A percentile compares a stretch with the other conserved stretches of the same genome.
Conservation (phyloP, 2,888 invertebrate genomes). For the Lycaena phlaeas region DNA sequence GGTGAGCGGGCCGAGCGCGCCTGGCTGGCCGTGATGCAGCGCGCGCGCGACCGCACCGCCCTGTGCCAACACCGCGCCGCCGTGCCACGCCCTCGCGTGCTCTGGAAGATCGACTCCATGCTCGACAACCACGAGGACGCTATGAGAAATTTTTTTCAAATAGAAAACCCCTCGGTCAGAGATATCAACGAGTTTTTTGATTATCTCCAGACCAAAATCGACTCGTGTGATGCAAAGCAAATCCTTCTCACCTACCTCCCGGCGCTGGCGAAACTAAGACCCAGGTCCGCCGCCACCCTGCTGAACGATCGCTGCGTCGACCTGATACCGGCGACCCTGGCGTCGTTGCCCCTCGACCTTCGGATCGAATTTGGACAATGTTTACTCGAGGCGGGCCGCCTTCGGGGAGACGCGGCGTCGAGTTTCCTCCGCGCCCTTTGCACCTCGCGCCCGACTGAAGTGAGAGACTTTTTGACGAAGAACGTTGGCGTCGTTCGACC, state of each 20-base stretch:
- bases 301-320: constrained; percentile 32
- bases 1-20: constrained; percentile 51
- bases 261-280: constrained; percentile 36
- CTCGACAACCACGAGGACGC: constrained; percentile 32
- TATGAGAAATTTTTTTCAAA: constrained; percentile 38
- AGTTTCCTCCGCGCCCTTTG: constrained; percentile 44
- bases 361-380: constrained; percentile 38
- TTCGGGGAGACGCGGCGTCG: constrained; percentile 39
- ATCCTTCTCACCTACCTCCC: constrained; percentile 26
- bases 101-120: constrained; percentile 39
- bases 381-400: constrained; percentile 35
- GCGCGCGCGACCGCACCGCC: constrained; percentile 22
- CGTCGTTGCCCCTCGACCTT: constrained; percentile 23
- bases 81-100: constrained; percentile 36
- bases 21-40: constrained; percentile 38
- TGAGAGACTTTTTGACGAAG: constrained; percentile 36
- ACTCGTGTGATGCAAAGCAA: constrained; percentile 24
- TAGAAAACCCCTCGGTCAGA: constrained; percentile 32
- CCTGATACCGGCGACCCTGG: constrained; percentile 26
- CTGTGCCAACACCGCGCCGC: constrained; percentile 24
- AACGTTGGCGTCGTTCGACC: constrained; percentile 48
- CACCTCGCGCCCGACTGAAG: constrained; percentile 30
- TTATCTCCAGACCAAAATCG: constrained; percentile 33
- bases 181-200: constrained; percentile 55
- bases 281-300: constrained; percentile 43